Evolutionary conservation across 1,140 invertebrate species (phyloP).

Genomic region (Coelopa frigida): DNA sequence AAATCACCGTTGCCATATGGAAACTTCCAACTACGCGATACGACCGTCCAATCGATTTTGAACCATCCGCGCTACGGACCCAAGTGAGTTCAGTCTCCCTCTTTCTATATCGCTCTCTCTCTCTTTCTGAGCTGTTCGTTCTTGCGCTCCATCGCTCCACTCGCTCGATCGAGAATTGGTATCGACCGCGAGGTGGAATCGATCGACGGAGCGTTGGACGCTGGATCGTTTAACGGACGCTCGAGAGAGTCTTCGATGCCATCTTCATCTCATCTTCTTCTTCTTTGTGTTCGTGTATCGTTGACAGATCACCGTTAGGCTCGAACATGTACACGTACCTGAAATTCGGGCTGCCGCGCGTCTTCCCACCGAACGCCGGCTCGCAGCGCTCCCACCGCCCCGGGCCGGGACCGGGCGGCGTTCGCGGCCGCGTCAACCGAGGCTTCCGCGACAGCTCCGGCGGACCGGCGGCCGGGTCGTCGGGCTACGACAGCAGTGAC

Average conservation of each 20-base stretch:
- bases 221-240: too few species aligned
- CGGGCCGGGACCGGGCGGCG: constrained; percentile 38
- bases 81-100: constrained; percentile 68
- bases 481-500: constrained; percentile 79
- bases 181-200: too few species aligned
- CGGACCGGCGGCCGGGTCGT: constrained; percentile 54
- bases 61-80: constrained; percentile 82
- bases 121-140: too few species aligned
- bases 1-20: constrained; percentile 86
- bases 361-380: constrained; percentile 71
- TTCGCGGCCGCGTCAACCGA: constrained; percentile 39
- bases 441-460: constrained; percentile 40
- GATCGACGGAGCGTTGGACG: too few species aligned
- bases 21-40: constrained; percentile 86
- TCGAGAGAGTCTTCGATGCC: constrained; percentile 1
- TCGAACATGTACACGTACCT: constrained; percentile 89
- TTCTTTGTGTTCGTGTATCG: too few species aligned
- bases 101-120: too few species aligned
- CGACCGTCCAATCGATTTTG: constrained; percentile 89
- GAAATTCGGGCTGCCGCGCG: constrained; percentile 85
- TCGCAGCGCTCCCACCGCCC: constrained; percentile 51
- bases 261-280: too few species aligned
- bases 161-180: too few species aligned
- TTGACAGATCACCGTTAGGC: constrained; percentile 63
- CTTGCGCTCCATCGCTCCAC: too few species aligned